Base-by-base conservation (phyloP, 2,888 invertebrate genomes). In the Cerceris ruficornis region DNA sequence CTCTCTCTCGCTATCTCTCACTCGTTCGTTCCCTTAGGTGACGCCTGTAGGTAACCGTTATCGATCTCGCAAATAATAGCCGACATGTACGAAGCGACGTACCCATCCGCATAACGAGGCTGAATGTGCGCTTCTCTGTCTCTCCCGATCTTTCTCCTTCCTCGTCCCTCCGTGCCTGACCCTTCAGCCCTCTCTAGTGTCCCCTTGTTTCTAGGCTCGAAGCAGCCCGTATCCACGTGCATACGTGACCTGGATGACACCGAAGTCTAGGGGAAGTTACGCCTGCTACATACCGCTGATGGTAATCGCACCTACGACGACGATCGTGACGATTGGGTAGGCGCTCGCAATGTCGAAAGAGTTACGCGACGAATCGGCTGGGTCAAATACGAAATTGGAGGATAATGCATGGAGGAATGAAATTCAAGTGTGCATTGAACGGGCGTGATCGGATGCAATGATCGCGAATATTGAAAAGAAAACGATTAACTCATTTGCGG, bases 61-160 rank as follows among this genome's bases (percentile, higher is more conserved):
- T 85, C 85, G 85, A 85, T 85, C 85, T 85, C 72, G 71, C 86
- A 82, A 85, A 85, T 85, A 85, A 85, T 85, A 86, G 85, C 80
- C 74, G 66, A 65, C 82, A 66, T 80, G 82, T 75, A 86, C 79
- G 66, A 64, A 58, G 60, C 73, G 73, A 75, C 82, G 80, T 79
- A 84, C 72, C 70, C 72, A 68, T 77, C 65, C 82, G 76, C 82
- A 66, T 85, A 85, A 85, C 86, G 82, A 85, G 80, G 65, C 82
- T 81, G 77, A 75, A 84, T 78, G 75, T 71, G 70, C 69, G 57
- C 69, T 41, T 28, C 28, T 74, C 73, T 61, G 73, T 72, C 69
- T 54, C 61, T 60, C n/a, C n/a, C n/a, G n/a, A n/a, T 57, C 50
- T 49, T 59, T 58, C 8, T 62, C 55, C 66, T 62, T 43, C 39